Base-by-base conservation (phyloP, 1,140 invertebrate genomes). In the Panagrolaimus sp. region DNA sequence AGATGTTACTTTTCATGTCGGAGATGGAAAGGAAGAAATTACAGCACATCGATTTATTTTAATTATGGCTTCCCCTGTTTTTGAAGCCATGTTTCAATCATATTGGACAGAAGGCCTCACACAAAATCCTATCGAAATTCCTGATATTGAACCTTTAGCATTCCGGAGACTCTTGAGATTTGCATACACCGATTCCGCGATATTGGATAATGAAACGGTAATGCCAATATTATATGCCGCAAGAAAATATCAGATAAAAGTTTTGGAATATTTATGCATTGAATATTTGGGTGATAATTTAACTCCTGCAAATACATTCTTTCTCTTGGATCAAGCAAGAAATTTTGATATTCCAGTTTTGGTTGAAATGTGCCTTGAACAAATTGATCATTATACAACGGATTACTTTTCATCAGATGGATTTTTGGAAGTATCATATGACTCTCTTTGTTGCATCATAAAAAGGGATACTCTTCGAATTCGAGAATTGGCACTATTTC, bases 1-100 rank as follows among this genome's bases (percentile, higher is more conserved):
- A 4, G 52, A 58, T 24, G 52, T 58, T n/a, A 14, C 10, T 0
- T 58, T 58, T 14, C 1, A n/a, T 28, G 52, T 58, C 8, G 52
- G 52, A 3, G 21, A 14, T 4, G 10, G 17, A 12, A 21, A 21
- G 4, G 52, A 58, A 58, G 28, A 21, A 4, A 28, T 92, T 71
- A 90, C 90, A 3, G 91, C 91, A 1, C 91, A 93, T 78, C 91
- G 91, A 83, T 90, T 92, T 84, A 88, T 93, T 1, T 81, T 93
- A 10, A 89, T 90, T 6, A 89, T 91, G 47, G 90, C 90, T 7
- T 91, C 90, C 83, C 89, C 90, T 3, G 91, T 93, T 1, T 92
- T 93, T 84, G 90, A 92, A 84, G 90, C 90, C 9, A 91, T 93
- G 89, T 92, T 93, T 79, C 90, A 91, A 83, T 26, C 21, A 8